Conservation (phyloP, 2,888 invertebrate species). For the Amphiduros pacificus region DNA sequence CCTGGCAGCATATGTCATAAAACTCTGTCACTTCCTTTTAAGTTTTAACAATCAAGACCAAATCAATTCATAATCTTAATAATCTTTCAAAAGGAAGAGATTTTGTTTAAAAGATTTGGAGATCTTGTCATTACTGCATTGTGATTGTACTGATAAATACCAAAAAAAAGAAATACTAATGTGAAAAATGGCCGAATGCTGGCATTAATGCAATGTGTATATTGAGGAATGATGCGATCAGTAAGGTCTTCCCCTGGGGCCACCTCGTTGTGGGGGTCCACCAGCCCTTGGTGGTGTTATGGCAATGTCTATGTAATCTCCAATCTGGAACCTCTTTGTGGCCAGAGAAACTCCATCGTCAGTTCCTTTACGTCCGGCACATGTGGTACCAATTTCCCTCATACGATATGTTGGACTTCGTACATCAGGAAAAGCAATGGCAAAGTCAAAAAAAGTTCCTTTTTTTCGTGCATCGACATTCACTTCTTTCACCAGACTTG, state of each 20-base stretch:
- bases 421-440: constrained; percentile 67
- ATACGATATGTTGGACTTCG: constrained; percentile 66
- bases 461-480: constrained; percentile 94
- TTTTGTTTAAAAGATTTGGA: no score
- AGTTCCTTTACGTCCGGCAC: constrained; percentile 80
- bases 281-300: constrained; percentile 64
- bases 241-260: background rate
- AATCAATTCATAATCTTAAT: no score
- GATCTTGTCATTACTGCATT: no score
- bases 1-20: no score
- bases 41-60: no score
- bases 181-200: no score
- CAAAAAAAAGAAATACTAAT: no score
- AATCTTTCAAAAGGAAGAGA: no score
- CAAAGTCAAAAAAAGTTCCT: constrained; percentile 97
- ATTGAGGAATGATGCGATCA: no score
- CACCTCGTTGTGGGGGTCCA: constrained; percentile 19
- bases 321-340: constrained; percentile 80
- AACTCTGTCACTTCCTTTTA: no score
- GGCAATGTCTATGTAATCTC: constrained; percentile 96
- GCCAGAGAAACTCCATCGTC: constrained; percentile 91
- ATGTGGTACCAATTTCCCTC: constrained; percentile 92
- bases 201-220: no score
- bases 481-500: constrained; percentile 96
- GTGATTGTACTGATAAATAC: no score